Evolutionary conservation across 92 coral and sea anemone genomes (phyloP), one percentile per base, ranked within the genome.

Genomic region (Epizoanthus scotinus): DNA sequence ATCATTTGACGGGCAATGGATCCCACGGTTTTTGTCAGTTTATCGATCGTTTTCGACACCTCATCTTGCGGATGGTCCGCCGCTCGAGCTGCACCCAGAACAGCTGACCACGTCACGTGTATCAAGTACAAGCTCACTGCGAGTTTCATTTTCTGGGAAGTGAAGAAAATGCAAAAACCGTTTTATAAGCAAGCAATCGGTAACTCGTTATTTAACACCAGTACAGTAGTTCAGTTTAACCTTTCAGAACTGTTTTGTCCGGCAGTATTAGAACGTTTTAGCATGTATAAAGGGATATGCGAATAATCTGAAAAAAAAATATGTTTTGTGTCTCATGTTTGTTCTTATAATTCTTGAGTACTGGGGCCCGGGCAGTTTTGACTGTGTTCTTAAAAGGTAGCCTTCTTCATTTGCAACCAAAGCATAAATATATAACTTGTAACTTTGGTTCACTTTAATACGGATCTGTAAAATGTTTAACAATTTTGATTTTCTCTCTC

Each of bases 1-100:
- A 83, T 83, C 79, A 83, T 61, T 50, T 83, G 86, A 13, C 81
- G 86, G 17, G 86, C 69, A 54, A 83, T 20, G 3, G 86, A 71
- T 26, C 81, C 86, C 34, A 72, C 29, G 6, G 55, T 24, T 47
- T 56, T 70, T 26, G 56, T 82, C 22, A 82, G 22, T 34, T 36
- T 82, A 18, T 82, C 77, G 6, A 71, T 12, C 21, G 27, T 50
- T 71, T 71, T 71, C 40, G 27, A 40, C 52, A 71, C 12, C 15
- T 71, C 78, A 47, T 60, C 54, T 22, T 52, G 78, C 6, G 78
- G 61, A 5, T 38, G 40, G 29, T 20, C 62, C 7, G 31, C 34
- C 1, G 40, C 36, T 22, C 1, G 7, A 21, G 17, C 22, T 13
- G 10, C 9, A 20, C 49, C 38, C 19, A 73, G 54, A 25, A 57